phyloP scores from a whole-genome alignment of 2,113 vertebrate species.

The Cryptotis parvus region DNA sequence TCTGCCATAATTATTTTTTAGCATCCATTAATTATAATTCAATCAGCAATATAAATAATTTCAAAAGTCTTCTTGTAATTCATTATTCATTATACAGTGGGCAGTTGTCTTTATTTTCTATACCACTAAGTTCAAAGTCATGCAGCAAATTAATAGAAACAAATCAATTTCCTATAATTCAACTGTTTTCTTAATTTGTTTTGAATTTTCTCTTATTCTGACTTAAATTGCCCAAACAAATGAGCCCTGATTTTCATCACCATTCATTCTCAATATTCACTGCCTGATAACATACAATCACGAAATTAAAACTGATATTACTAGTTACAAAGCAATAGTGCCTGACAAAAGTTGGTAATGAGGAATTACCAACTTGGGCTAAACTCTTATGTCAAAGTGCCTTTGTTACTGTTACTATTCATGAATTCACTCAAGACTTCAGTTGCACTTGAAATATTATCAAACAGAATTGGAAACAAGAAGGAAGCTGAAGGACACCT shows the following conservation, averaged over 20 bases:
- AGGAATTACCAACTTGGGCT: neutral
- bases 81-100: neutral
- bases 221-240: neutral
- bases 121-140: neutral
- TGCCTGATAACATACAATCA: neutral
- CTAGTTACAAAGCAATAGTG: neutral
- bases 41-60: neutral
- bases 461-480: conserved; percentile 5
- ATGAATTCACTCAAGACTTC: neutral
- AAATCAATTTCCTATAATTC: neutral
- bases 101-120: conserved; percentile 24
- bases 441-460: conserved; percentile 7
- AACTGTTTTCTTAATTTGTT: neutral
- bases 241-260: neutral
- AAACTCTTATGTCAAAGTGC: neutral
- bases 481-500: neutral
- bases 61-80: neutral
- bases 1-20: neutral
- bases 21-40: neutral
- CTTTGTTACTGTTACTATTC: neutral
- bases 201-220: conserved; percentile 32
- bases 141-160: neutral
- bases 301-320: neutral
- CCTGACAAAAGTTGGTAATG: neutral
- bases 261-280: conserved; percentile 3